Base-by-base conservation (phyloP, 2,797 vertebrate species). In the Thaleichthys pacificus region DNA sequence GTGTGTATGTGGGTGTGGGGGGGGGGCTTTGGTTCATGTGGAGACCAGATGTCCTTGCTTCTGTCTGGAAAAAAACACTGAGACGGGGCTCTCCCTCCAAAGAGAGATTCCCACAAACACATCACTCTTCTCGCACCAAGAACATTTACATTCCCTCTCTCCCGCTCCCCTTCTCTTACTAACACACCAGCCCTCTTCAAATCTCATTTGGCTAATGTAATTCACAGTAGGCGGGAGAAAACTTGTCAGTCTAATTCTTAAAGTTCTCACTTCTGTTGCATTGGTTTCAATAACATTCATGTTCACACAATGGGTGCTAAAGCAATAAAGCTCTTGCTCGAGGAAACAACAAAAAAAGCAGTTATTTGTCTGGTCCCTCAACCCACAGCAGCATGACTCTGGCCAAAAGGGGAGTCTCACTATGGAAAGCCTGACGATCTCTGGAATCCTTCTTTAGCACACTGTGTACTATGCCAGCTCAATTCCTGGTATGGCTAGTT, bases 11-110 rank as follows among this genome's bases (percentile, higher is more conserved):
- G 61, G 30, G 66, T n/a, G n/a, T n/a, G 66, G 63, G 32, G 54
- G 69, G 72, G 70, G 32, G 32, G 32, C 8, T 51, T 14, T 51
- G 77, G 77, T 86, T 84, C 88, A 91, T 85, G 77, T 88, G 82
- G 81, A 86, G 77, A 85, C 86, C 91, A 93, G 88, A 92, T 92
- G 91, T 88, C 77, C 71, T 49, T 80, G 67, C 69, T 83, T 82
- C 62, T 70, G 73, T 85, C 79, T 84, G 70, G 68, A 80, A 80
- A 82, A 61, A 58, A 70, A 78, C 61, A 74, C 61, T 75, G 35
- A 28, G 49, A 5, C 6, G 70, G 65, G 72, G 57, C 71, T 79
- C 60, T 78, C 75, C 24, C 69, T 21, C 38, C 62, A 73, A 32
- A 32, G 47, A 56, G 49, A 68, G 4, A 49, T 65, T 14, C 73